Evolutionary conservation across 2,113 vertebrate species (phyloP), one percentile per base, ranked within the genome.

Genomic region (Tapirus terrestris): DNA sequence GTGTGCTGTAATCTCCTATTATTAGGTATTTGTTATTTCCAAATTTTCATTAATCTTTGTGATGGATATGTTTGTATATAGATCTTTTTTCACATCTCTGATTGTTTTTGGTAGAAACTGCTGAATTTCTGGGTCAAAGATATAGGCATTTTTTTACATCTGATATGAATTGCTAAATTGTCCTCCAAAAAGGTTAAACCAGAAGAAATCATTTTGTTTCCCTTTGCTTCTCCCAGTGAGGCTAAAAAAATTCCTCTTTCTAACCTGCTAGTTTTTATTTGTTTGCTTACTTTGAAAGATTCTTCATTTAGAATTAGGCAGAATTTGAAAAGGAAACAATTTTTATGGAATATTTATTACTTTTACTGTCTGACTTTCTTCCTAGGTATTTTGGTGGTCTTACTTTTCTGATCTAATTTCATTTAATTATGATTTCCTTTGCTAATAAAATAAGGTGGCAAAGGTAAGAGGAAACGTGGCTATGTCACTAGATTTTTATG

Each of bases 391-490:
- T 81, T 93, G 48, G 23, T 96, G n/a, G 12, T 75, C 75, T 94
- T 89, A 20, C 16, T 87, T 92, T 90, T 94, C 53, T 95, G 73
- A 72, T 94, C 3, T 89, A 51, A 65, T 89, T 68, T 95, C 48
- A 82, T 73, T 63, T 96, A 80, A 51, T 85, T 25, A 29, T 93
- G 39, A 45, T 92, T 97, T 72, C 20, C 16, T 94, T 86, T 97
- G 79, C 73, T 95, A 91, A 63, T 96, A 81, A 82, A 81, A 73
- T 91, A 39, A 33, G 36, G 2, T 97, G 83, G 53, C 53, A 86
- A 80, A 94, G 48, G 18, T 73, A 85, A 96, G 70, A 97, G 96
- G 84, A 97, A 94, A 43, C 92, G n/a, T 61, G 91, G 81, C 43
- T 63, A 7, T 75, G 80, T 87, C 81, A 58, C 39, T 94, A 36